Evolutionary conservation across 1,140 invertebrate species (phyloP).

Genomic region (Drosophila varians): DNA sequence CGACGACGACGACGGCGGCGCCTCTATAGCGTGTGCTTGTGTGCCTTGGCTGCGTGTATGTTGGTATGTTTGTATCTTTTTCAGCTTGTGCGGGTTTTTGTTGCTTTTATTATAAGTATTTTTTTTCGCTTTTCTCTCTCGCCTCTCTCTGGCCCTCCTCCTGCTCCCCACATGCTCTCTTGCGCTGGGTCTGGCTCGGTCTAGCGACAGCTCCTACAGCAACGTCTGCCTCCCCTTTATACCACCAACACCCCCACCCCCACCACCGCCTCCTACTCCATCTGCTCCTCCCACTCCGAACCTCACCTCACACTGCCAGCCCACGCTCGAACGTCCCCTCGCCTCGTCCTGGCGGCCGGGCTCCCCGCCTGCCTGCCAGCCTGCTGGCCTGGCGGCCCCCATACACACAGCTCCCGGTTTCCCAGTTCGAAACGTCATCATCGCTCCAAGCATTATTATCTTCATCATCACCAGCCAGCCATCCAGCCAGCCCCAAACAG

Average conservation of each 20-base stretch:
- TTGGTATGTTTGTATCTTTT: slow-evolving; percentile 63
- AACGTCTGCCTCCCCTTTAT: slow-evolving; percentile 1
- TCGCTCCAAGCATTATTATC: slow-evolving; percentile 33
- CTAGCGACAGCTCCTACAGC: slow-evolving; percentile 11
- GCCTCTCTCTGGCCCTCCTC: slow-evolving; percentile 27
- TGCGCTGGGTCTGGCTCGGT: slow-evolving; percentile 15
- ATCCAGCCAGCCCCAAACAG: slow-evolving; percentile 27
- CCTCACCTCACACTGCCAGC: slow-evolving; percentile 15
- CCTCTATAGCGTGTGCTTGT: slow-evolving; percentile 22
- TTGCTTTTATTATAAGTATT: slow-evolving; percentile 75
- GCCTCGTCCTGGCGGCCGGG: slow-evolving; percentile 48
- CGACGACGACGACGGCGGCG: slow-evolving; percentile 24
- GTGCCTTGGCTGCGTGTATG: slow-evolving; percentile 24
- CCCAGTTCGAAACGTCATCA: slow-evolving; percentile 41
- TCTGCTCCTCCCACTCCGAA: slow-evolving; percentile 8
- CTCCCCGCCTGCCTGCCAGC: slow-evolving; percentile 14
- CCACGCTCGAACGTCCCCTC: neutral
- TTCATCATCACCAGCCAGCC: slow-evolving; percentile 12
- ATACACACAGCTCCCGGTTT: slow-evolving; percentile 39
- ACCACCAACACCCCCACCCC: neutral
- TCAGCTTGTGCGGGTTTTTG: slow-evolving; percentile 77
- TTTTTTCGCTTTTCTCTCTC: slow-evolving; percentile 73
- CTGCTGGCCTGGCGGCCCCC: neutral
- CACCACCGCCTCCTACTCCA: neutral
- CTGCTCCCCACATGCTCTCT: slow-evolving; percentile 27